These are phyloP conservation scores for Nineta flava DNA, from an alignment of 2,888 invertebrate genomes.

Conservation along the genomic window DNA sequence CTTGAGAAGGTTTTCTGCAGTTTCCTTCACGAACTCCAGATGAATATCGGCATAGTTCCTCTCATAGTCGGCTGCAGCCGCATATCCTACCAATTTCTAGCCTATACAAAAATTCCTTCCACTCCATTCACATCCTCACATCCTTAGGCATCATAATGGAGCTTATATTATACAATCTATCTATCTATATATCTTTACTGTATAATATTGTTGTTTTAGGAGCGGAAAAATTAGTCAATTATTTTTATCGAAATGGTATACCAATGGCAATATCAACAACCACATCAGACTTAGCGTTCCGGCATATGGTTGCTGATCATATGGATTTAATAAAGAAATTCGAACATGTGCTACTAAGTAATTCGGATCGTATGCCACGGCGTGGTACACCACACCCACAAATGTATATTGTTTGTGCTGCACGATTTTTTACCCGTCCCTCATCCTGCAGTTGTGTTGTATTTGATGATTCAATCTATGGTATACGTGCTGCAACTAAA, in stretches of 20 bases:
- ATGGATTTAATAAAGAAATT: slow-evolving; percentile 26
- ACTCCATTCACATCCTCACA: no score
- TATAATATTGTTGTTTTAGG: slow-evolving; percentile 24
- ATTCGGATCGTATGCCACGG: slow-evolving; percentile 40
- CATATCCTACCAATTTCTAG: no score
- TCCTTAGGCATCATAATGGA: no score
- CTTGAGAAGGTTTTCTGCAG: no score
- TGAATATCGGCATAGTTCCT: no score
- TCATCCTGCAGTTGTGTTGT: slow-evolving; percentile 31
- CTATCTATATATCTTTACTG: no score
- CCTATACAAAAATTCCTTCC: no score
- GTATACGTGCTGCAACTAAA: slow-evolving; percentile 36
- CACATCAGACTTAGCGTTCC: slow-evolving; percentile 31
- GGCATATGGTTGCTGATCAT: slow-evolving; percentile 28
- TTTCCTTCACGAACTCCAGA: no score
- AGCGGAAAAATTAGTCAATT: slow-evolving; percentile 34
- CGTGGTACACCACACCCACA: slow-evolving; percentile 47
- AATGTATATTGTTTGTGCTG: slow-evolving; percentile 37
- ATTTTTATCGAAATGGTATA: slow-evolving; percentile 34
- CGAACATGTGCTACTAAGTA: slow-evolving; percentile 32
- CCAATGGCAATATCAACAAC: slow-evolving; percentile 47
- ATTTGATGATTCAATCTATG: slow-evolving; percentile 46
- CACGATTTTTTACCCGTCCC: slow-evolving; percentile 28
- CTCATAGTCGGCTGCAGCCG: no score
- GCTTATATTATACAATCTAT: no score